Conservation (phyloP, 1,140 invertebrate genomes). For the Bombus picipes region DNA sequence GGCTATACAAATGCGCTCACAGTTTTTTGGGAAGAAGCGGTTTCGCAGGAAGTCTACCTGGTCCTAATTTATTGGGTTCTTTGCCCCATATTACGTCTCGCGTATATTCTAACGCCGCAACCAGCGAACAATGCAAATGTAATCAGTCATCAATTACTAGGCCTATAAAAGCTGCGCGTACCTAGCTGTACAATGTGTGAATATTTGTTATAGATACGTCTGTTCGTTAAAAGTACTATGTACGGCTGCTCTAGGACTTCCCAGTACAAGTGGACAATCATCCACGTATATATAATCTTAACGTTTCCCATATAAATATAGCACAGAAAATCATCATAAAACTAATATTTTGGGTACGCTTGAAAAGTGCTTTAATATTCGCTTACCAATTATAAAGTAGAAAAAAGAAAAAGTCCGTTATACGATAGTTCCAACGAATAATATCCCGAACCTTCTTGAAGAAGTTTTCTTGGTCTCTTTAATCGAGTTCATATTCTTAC, state of each 20-base stretch:
- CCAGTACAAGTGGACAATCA: conserved; percentile 44
- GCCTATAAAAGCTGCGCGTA: conserved; percentile 73
- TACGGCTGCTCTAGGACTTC: conserved; percentile 45
- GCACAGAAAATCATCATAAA: conserved; percentile 22
- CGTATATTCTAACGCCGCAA: conserved; percentile 77
- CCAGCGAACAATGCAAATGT: conserved; percentile 79
- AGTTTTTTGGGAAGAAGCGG: conserved; percentile 85
- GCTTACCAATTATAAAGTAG: conserved; percentile 31
- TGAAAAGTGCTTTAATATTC: conserved; percentile 51
- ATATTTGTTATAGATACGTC: conserved; percentile 36
- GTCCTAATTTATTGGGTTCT: conserved; percentile 80
- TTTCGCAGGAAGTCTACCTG: conserved; percentile 78
- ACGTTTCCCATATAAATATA: conserved; percentile 35
- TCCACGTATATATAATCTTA: conserved; percentile 15
- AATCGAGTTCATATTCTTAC: conserved; percentile 17
- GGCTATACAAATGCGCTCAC: conserved; percentile 86
- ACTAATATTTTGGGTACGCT: conserved; percentile 62
- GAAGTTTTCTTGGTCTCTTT: conserved; percentile 22
- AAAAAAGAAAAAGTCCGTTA: neutral
- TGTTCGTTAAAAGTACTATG: conserved; percentile 30
- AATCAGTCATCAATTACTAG: conserved; percentile 72
- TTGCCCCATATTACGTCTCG: conserved; percentile 81
- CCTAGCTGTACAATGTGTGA: conserved; percentile 66
- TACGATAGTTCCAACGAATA: conserved; percentile 25
- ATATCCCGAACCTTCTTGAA: conserved; percentile 19